Percentiles rank a stretch among this genome's conserved stretches.
These are phyloP conservation scores for Tylochromis polylepis DNA, from an alignment of 2,113 vertebrate genomes.

Conservation along the genomic window DNA sequence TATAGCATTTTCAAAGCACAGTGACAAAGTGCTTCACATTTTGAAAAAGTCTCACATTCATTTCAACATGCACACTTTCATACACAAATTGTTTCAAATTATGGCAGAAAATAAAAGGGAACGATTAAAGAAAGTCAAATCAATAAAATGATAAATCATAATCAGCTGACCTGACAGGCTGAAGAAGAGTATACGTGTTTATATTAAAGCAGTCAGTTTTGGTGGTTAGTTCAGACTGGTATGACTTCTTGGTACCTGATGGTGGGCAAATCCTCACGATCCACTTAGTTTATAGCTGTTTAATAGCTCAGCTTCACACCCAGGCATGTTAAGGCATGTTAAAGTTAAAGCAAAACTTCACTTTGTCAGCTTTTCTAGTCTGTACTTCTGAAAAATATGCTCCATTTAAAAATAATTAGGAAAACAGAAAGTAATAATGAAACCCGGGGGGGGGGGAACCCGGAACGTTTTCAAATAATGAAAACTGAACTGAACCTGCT, in stretches of 20 bases:
- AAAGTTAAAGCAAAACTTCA: background rate
- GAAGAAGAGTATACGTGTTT: background rate
- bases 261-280: background rate
- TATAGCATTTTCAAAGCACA: background rate
- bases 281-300: background rate
- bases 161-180: background rate
- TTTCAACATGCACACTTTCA: no score
- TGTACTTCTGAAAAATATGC: background rate
- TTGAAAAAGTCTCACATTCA: background rate
- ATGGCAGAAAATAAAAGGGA: background rate
- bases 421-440: background rate
- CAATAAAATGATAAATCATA: background rate
- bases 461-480: background rate
- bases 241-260: background rate
- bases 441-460: no score
- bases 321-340: background rate
- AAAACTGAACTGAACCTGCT: background rate
- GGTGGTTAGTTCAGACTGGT: background rate
- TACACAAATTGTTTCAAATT: background rate
- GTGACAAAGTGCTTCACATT: background rate
- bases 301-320: background rate
- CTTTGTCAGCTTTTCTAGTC: background rate
- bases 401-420: background rate
- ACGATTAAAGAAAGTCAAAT: background rate
- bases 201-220: background rate